phyloP scores from a whole-genome alignment of 2,888 invertebrate genomes.

The Heliconius charithonia region DNA sequence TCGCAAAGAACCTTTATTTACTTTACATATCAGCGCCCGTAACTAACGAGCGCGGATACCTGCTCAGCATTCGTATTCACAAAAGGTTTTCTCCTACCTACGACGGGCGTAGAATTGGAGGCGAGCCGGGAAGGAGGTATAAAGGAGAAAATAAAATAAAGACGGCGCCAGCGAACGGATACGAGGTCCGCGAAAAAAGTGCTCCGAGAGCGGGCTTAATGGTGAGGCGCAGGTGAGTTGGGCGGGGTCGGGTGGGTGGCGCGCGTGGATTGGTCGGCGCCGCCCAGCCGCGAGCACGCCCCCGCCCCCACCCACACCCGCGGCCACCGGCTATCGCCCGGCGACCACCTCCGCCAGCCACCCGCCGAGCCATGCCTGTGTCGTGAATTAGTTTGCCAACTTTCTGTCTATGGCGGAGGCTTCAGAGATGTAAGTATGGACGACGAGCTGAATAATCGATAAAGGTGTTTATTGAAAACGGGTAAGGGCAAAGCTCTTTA shows the following conservation, averaged over 20 bases:
- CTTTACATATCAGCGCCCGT: slow-evolving; percentile 79
- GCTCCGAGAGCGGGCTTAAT: slow-evolving; percentile 79
- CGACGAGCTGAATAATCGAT: slow-evolving; percentile 83
- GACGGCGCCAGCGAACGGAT: slow-evolving; percentile 81
- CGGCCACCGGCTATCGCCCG: slow-evolving; percentile 78
- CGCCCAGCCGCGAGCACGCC: slow-evolving; percentile 80
- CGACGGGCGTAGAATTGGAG: slow-evolving; percentile 82
- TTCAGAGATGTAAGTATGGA: slow-evolving; percentile 82
- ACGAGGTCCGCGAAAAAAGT: slow-evolving; percentile 82
- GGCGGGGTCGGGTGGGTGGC: slow-evolving; percentile 79
- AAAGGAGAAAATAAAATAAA: slow-evolving; percentile 84
- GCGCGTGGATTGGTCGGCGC: slow-evolving; percentile 78
- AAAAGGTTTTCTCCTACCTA: slow-evolving; percentile 82
- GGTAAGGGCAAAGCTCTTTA: slow-evolving; percentile 81
- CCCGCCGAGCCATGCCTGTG: slow-evolving; percentile 82
- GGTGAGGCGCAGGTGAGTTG: slow-evolving; percentile 82
- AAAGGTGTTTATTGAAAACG: slow-evolving; percentile 84
- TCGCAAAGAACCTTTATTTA: slow-evolving; percentile 73
- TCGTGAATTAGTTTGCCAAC: slow-evolving; percentile 84
- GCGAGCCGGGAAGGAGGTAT: slow-evolving; percentile 80
- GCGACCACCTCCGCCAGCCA: slow-evolving; percentile 76
- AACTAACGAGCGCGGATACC: slow-evolving; percentile 81
- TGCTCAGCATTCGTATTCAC: slow-evolving; percentile 82
- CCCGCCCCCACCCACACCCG: slow-evolving; percentile 64
- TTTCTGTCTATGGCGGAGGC: slow-evolving; percentile 83